Conservation (phyloP, 2,888 invertebrate genomes). For the Plebejus argus region DNA sequence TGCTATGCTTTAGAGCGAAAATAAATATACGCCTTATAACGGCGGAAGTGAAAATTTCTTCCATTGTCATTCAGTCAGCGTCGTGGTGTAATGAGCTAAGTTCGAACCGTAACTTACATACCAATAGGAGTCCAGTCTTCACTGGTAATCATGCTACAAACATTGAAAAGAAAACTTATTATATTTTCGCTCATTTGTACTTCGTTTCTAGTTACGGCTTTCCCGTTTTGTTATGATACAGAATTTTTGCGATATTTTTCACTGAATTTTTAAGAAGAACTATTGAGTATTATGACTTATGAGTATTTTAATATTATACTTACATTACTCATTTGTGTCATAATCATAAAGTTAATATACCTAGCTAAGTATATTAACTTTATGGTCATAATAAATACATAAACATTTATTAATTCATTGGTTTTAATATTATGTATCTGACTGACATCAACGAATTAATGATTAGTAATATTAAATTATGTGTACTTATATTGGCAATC, state of each 20-base stretch:
- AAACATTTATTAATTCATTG: too few species aligned
- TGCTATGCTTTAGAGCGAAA: conserved; percentile 43
- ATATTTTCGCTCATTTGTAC: conserved; percentile 48
- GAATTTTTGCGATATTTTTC: not conserved
- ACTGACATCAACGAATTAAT: too few species aligned
- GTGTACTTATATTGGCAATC: not conserved
- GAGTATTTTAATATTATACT: too few species aligned
- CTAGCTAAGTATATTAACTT: too few species aligned
- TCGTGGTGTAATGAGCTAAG: conserved; percentile 77
- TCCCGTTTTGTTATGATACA: not conserved
- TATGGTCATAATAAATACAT: too few species aligned
- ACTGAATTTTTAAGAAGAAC: not conserved
- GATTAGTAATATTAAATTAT: too few species aligned
- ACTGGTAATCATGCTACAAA: conserved; percentile 67
- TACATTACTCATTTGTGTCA: too few species aligned
- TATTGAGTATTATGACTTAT: not conserved
- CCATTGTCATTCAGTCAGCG: conserved; percentile 74
- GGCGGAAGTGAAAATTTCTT: conserved; percentile 71
- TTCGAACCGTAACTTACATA: conserved; percentile 78
- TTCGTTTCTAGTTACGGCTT: conserved; percentile 21
- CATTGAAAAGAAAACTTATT: conserved; percentile 64
- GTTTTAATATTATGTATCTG: too few species aligned
- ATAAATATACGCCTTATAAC: conserved; percentile 60
- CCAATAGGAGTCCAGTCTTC: conserved; percentile 62
- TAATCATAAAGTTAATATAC: too few species aligned